Conservation (phyloP, 2,113 vertebrate genomes). For the Myiagra hebetior region DNA sequence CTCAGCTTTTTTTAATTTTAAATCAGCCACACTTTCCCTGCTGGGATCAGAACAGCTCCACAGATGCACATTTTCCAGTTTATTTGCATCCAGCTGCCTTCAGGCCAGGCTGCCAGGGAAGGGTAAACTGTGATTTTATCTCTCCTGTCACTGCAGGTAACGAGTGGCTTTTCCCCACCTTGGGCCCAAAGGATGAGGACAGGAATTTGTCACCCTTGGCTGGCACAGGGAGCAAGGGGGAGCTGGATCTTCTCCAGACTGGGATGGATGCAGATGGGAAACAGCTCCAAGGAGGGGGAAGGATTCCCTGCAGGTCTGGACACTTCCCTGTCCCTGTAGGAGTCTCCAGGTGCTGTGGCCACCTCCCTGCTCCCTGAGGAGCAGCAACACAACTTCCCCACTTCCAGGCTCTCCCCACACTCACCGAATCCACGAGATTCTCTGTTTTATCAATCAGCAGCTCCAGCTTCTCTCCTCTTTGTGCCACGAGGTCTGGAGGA, state of each 20-base stretch:
- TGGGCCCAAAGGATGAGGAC: neutral
- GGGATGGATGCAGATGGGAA: neutral
- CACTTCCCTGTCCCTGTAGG: neutral
- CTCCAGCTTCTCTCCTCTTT: conserved; percentile 96
- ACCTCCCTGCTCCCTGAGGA: neutral
- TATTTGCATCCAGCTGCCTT: neutral
- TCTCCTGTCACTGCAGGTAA: neutral
- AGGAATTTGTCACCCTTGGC: neutral
- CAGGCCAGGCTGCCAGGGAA: neutral
- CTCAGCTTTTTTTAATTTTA: neutral
- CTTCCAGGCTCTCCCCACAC: conserved; percentile 30
- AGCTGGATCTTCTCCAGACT: neutral
- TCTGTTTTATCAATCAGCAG: conserved; percentile 98
- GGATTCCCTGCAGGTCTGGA: neutral
- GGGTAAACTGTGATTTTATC: neutral
- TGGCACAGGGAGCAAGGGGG: neutral
- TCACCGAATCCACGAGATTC: conserved; percentile 96
- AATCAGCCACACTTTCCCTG: neutral
- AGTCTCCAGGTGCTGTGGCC: neutral
- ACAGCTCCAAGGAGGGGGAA: neutral
- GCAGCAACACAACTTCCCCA: neutral
- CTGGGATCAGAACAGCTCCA: neutral
- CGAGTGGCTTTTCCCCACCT: rapidly evolving
- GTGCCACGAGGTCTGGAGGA: conserved; percentile 90
- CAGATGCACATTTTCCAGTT: neutral